Base-by-base conservation (phyloP, 2,113 vertebrate species). In the Prionailurus bengalensis region DNA sequence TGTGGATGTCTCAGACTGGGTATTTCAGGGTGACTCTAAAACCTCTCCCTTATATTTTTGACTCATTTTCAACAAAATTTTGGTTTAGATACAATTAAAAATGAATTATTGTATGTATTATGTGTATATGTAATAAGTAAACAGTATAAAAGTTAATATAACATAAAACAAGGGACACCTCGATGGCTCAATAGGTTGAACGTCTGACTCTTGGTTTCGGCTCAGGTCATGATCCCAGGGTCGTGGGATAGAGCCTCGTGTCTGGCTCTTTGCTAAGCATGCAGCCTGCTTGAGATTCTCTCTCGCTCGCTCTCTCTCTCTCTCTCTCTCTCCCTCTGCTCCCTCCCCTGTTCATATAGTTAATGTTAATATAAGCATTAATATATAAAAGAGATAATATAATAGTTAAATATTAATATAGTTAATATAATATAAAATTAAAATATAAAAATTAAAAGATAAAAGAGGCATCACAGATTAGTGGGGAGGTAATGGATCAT, bases 21-120 rank as follows among this genome's bases (percentile, higher is more conserved):
- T 76, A 42, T 42, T 42, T 95, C 15, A 29, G 33, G 5, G 45
- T 74, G 58, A 89, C 61, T 68, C 36, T 92, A 87, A 93, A 25
- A 5, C 42, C 31, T 89, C 66, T 17, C 36, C 12, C 23, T 86
- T 94, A 68, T 81, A 87, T 65, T 70, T 91, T 58, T 89, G 3
- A 36, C 5, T 81, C 3, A 68, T 87, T 86, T 92, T 89, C 45
- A 92, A 86, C 11, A 79, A 92, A 96, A 94, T 70, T 76, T 96
- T 89, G 55, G 23, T 71, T 91, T 87, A 51, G 33, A n/a, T 79
- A 65, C 8, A 87, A 84, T 65, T n/a, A 4, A 71, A 84, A 91
- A 61, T 84, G 19, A 97, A 42, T 85, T 82, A 39, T 70, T 96
- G 33, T 53, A 53, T 80, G 23, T 95, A 33, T 63, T 91, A 48